Base-by-base conservation (phyloP, 2,797 vertebrate genomes). In the Mus minutoides region DNA sequence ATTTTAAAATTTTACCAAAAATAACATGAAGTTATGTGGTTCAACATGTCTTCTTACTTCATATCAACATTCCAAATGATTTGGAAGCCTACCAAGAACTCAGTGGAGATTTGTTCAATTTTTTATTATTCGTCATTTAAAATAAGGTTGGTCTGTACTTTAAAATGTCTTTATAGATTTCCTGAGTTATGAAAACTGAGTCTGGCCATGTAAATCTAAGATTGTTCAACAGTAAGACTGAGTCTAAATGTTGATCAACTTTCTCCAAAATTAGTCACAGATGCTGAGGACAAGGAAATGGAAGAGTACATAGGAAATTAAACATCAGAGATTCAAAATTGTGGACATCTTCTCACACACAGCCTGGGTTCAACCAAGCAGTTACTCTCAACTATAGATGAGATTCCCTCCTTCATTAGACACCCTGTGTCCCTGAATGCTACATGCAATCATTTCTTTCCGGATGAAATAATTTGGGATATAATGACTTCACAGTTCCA, bases 1-100 rank as follows among this genome's bases (percentile, higher is more conserved):
- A 83, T 79, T 91, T 92, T 54, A 69, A 90, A 90, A 31, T 82
- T 31, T 75, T 29, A 56, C 19, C 31, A 83, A 67, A 26, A 37
- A 52, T n/a, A 90, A 3, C 11, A 62, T 78, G 82, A 54, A 83
- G 8, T 80, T 89, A 64, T 49, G 29, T 24, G 52, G 2, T 73
- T 37, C 9, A 84, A 60, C 49, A n/a, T 60, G 17, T 79, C 10
- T 49, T 52, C 19, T 60, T 54, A 46, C 54, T 92, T 80, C 17
- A 88, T 64, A 40, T 64, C 29, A 78, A 5, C 19, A 78, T 56
- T 93, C 2, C 21, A 82, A 73, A 24, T 77, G 21, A 34, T 73
- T 77, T 94, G 56, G 54, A 75, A 93, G 26, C 8, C 84, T 91
- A 86, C 82, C n/a, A 92, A 88, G 49, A 75, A 91, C 43, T 52